Conservation (phyloP, 2,113 vertebrate genomes). For the Procavia capensis region DNA sequence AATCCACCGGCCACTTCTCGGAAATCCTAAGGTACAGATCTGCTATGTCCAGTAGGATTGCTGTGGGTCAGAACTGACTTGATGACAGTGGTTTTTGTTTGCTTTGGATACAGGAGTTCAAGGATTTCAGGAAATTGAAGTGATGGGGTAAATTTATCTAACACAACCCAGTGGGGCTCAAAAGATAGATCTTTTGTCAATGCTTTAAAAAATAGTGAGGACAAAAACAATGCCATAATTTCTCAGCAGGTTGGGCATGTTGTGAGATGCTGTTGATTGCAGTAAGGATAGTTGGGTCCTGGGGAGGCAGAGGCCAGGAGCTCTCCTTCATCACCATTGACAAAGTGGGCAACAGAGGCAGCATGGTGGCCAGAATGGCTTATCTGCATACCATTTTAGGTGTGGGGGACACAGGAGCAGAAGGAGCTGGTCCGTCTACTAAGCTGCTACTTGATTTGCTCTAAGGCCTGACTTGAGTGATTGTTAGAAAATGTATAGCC, state of each 20-base stretch:
- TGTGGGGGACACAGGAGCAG: too few relatives aligned
- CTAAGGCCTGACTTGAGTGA: background rate
- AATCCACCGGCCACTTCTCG: too few relatives aligned
- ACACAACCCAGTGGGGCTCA: background rate
- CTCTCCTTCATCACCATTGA: background rate
- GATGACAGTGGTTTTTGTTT: background rate
- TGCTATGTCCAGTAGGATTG: too few relatives aligned
- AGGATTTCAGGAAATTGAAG: background rate
- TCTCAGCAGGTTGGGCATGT: background rate
- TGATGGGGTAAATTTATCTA: conserved; percentile 1
- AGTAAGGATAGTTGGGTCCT: background rate
- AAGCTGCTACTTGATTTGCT: background rate
- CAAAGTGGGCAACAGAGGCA: background rate
- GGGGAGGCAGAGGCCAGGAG: background rate
- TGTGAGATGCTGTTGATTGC: background rate
- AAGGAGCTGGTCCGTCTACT: background rate
- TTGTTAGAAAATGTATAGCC: background rate
- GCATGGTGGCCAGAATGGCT: background rate
- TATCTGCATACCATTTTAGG: background rate
- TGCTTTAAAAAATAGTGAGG: conserved; percentile 1
- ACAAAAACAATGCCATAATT: background rate
- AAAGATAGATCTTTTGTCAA: background rate
- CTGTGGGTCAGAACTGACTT: background rate
- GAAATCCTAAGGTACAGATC: too few relatives aligned
- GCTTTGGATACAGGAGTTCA: background rate